Conservation (phyloP, 2,113 vertebrate genomes). For the Pseudonaja textilis region DNA sequence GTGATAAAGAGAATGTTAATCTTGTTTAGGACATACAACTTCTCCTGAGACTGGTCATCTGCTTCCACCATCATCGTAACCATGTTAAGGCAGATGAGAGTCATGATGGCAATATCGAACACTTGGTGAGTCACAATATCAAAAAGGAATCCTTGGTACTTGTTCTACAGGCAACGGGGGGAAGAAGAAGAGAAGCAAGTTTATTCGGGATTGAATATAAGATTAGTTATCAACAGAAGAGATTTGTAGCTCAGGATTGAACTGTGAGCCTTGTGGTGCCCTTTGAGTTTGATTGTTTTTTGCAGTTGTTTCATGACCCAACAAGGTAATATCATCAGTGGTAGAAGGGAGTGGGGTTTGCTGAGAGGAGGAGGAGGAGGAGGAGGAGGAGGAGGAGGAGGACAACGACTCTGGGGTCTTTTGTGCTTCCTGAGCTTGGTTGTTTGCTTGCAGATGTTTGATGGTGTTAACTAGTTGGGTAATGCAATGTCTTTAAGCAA, state of each 20-base stretch:
- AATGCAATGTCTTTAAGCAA: neutral
- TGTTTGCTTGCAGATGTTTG: neutral
- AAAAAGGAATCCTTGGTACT: slow-evolving; percentile 71
- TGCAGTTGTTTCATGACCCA: neutral
- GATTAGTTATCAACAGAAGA: neutral
- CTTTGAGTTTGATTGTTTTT: neutral
- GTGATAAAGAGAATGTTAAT: slow-evolving; percentile 72
- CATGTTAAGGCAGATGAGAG: slow-evolving; percentile 78
- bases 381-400: neutral
- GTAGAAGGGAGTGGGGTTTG: neutral
- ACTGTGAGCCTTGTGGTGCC: neutral
- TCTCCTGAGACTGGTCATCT: slow-evolving; percentile 50
- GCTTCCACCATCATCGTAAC: slow-evolving; percentile 77
- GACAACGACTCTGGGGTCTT: accelerated
- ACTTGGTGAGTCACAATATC: slow-evolving; percentile 65
- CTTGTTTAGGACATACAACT: slow-evolving; percentile 58
- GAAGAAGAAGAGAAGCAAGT: neutral
- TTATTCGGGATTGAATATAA: neutral
- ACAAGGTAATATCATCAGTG: neutral
- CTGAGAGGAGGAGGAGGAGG: no score
- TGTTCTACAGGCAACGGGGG: slow-evolving; percentile 61
- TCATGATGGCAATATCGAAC: slow-evolving; percentile 70
- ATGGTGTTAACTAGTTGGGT: neutral
- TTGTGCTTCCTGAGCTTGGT: neutral
- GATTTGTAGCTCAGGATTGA: neutral